Evolutionary conservation across 53 echinoderm and acorn worm species (phyloP), one percentile per base, ranked within the genome.

Genomic region (Echinometra lucunter): DNA sequence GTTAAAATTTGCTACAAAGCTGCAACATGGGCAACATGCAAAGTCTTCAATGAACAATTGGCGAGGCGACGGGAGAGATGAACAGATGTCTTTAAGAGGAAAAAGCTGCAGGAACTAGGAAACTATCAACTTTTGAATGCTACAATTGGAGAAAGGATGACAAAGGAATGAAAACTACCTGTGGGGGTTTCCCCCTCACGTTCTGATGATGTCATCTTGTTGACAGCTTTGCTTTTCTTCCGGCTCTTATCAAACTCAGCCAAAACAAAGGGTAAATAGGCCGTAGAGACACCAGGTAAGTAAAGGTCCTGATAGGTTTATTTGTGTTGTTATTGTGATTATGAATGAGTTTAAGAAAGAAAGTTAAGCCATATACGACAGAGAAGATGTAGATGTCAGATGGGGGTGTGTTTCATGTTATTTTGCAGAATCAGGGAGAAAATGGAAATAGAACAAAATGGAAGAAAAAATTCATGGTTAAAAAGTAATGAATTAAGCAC

Each of bases 231-330:
- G 78, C 83, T 27, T 82, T 91, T 95, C 32, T 63, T 82, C 11
- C 85, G 44, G 66, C 37, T n/a, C 37, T 95, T 69, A 9, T 66
- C 92, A 19, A 67, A 47, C 63, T 95, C 95, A 5, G 44, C 91
- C 44, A 92, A 34, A 30, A 82, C 83, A 92, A 92, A 95, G 34
- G 95, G 95, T 40, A 95, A 47, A 45, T 95, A 95, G 55, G 34
- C 44, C 25, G 17, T 21, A 13, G 58, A 66, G 18, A 81, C 82
- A 42, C 95, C 83, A 12, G 95, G 95, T 34, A 95, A 25, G 21
- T 81, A 44, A 21, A 95, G 42, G 47, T 95, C 45, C 95, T 95
- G 81, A 23, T 80, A 40, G 74, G 56, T 88, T 44, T 11, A 23
- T 40, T 19, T 44, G 18, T 42, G 38, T 38, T 78, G 42, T 38